phyloP scores from a whole-genome alignment of 1,140 invertebrate species.

The Epicauta chinensis region DNA sequence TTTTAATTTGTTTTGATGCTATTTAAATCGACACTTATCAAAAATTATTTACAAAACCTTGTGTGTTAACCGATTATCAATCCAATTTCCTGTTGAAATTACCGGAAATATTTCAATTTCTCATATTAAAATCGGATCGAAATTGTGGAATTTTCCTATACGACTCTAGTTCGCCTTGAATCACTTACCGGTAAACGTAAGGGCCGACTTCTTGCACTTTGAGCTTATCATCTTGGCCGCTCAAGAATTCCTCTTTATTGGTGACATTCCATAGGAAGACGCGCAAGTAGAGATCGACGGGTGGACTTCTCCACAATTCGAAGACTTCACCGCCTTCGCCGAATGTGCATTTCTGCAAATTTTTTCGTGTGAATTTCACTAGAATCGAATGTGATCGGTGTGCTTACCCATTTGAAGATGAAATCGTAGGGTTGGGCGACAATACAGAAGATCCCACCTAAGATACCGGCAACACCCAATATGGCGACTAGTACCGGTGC shows the following conservation, averaged over 20 bases:
- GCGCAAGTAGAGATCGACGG: constrained; percentile 75
- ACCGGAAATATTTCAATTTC: too few relatives aligned
- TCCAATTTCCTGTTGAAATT: too few relatives aligned
- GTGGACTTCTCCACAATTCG: constrained; percentile 76
- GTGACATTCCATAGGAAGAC: constrained; percentile 86
- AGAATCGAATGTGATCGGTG: not conserved
- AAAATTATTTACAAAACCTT: too few relatives aligned
- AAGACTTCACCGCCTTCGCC: constrained; percentile 71
- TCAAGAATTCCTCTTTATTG: constrained; percentile 73
- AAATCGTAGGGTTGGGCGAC: constrained; percentile 62
- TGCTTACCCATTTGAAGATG: constrained; percentile 60
- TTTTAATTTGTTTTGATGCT: too few relatives aligned
- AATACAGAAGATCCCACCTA: constrained; percentile 53
- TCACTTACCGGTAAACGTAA: constrained; percentile 82
- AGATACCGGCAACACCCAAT: constrained; percentile 56
- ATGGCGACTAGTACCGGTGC: constrained; percentile 42
- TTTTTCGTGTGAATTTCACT: constrained; percentile 11
- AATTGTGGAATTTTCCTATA: too few relatives aligned
- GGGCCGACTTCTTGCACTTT: constrained; percentile 77
- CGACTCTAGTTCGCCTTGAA: too few relatives aligned
- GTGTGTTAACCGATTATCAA: too few relatives aligned
- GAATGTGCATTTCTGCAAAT: constrained; percentile 64
- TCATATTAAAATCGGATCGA: too few relatives aligned
- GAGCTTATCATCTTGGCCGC: constrained; percentile 62
- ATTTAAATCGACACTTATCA: too few relatives aligned